Percentiles rank a stretch among this genome's conserved stretches.
Evolutionary conservation across 2,888 invertebrate species (phyloP).

Genomic region (Biston betularia): DNA sequence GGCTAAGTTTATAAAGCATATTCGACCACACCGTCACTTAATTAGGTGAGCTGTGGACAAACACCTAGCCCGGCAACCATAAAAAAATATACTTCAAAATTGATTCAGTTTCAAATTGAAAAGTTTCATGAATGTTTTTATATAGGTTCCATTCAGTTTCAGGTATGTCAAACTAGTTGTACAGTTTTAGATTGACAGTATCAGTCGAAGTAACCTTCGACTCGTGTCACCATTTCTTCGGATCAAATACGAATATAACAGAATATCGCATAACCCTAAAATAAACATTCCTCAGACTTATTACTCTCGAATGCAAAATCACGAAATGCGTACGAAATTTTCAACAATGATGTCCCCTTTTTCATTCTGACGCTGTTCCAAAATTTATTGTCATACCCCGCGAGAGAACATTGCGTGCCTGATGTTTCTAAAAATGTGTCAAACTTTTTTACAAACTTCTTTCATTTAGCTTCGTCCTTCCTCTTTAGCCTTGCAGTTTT

Average conservation of each 20-base stretch:
- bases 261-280: conserved; percentile 6
- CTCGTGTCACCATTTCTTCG: not conserved
- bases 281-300: conserved; percentile 27
- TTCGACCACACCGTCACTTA: no score
- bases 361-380: conserved; percentile 80
- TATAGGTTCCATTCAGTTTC: no score
- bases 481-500: conserved; percentile 78
- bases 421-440: conserved; percentile 86
- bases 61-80: no score
- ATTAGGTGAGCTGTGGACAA: no score
- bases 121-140: no score
- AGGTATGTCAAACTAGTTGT: not conserved
- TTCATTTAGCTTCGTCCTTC: conserved; percentile 84
- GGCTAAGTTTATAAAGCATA: no score
- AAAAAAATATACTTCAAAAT: no score
- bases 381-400: conserved; percentile 81
- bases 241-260: conserved; percentile 9
- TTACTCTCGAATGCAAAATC: conserved; percentile 29
- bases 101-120: no score
- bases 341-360: conserved; percentile 84
- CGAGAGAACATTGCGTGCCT: conserved; percentile 80
- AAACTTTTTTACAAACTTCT: conserved; percentile 85
- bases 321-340: conserved; percentile 74
- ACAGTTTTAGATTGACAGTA: not conserved
- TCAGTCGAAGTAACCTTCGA: not conserved